A percentile compares a stretch with the other conserved stretches of the same genome.
Evolutionary conservation across 2,113 vertebrate species (phyloP).

Genomic region (Gallinago paraguaiae): DNA sequence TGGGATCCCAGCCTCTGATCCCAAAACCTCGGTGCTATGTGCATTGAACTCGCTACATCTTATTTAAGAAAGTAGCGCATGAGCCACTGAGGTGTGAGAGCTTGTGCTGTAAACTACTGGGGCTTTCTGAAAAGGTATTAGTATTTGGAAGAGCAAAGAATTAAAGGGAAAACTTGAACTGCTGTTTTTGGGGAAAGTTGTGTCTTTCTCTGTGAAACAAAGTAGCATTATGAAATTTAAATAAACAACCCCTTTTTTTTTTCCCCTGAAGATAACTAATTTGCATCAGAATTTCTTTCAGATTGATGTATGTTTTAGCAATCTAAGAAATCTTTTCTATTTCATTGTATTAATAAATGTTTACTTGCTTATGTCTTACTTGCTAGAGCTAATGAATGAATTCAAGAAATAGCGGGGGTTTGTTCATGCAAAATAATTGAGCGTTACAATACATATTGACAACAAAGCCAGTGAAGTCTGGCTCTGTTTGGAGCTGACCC

Average conservation of each 20-base stretch:
- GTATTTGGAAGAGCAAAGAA: not conserved
- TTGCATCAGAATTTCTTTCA: not conserved
- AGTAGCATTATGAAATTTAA: not conserved
- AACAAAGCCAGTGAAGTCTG: not conserved
- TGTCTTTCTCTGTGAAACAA: not conserved
- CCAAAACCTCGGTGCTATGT: fast-evolving
- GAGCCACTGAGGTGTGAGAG: not conserved
- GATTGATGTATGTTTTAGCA: not conserved
- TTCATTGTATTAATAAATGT: not conserved
- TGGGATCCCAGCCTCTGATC: fast-evolving
- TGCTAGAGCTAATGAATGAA: not conserved
- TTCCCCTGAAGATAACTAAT: not conserved
- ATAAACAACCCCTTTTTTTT: not conserved
- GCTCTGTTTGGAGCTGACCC: not conserved
- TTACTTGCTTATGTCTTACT: not conserved
- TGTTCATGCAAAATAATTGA: not conserved
- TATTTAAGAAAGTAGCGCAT: fast-evolving
- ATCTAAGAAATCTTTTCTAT: not conserved
- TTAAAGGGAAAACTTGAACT: not conserved
- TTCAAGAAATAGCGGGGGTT: not conserved
- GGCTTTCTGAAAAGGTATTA: not conserved
- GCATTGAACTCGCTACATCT: fast-evolving
- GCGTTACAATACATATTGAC: not conserved
- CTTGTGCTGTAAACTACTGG: fast-evolving
- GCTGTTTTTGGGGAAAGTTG: not conserved